Evolutionary conservation across 2,888 invertebrate species (phyloP), one percentile per base, ranked within the genome.

Genomic region (Zeuzera pyrina): DNA sequence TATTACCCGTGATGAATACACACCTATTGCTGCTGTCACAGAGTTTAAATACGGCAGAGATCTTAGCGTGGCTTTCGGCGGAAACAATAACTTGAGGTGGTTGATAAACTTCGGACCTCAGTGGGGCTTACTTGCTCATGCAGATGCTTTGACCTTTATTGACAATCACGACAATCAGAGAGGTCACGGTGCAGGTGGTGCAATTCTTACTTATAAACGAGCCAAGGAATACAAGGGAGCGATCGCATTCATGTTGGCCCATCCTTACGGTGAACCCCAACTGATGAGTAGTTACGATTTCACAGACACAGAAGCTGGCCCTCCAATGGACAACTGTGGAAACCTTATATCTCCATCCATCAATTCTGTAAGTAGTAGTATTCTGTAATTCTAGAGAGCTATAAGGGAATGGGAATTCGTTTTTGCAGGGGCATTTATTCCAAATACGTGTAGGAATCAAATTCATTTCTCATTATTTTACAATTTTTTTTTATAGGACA

Each of bases 81-180:
- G 90, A 1, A 49, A 74, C 6, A 90, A 91, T 47, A 76, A 85
- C 15, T 64, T 92, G 3, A 88, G 87, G 47, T 89, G 87, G 85
- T 66, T 92, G 3, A 43, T 49, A 0, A 90, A 78, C 52, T 91
- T 87, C 76, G 91, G 91, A 13, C 64, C 85, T 1, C 71, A 51
- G 4, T 93, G 93, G 92, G 86, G 85, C 10, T 84, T 93, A 16
- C 50, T 91, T 1, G 76, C 86, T 12, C 85, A 85, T 0, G 58
- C 54, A 0, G 85, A 88, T 39, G 87, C 93, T 2, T 54, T 95
- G 0, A 88, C 91, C 10, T 95, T 95, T 57, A 87, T 95, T 31
- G 95, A 95, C 57, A 97, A 97, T 69, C 96, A 97, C 55, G 97
- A 97, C 63, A 94, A 92, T 56, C 95, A 95, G 63, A 85, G 96